phyloP scores from a whole-genome alignment of 1,140 invertebrate genomes.

The Drosophila eugracilis region DNA sequence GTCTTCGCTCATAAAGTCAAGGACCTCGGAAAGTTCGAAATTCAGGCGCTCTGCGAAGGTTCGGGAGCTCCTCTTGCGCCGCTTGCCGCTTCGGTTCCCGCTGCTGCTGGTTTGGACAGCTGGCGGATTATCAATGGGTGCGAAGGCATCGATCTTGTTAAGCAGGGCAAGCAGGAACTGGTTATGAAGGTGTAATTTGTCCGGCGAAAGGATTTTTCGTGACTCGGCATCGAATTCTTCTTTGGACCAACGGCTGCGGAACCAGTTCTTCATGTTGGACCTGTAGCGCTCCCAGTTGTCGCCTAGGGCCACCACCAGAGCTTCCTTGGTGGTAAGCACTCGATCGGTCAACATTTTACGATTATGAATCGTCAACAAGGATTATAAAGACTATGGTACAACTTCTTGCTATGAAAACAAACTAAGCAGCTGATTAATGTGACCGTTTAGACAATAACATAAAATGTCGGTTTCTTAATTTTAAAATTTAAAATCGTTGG shows the following conservation, averaged over 20 bases:
- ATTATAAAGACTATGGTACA: not conserved
- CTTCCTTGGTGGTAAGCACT: conserved; percentile 86
- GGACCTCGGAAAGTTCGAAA: conserved; percentile 87
- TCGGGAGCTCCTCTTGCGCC: conserved; percentile 86
- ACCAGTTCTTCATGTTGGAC: conserved; percentile 90
- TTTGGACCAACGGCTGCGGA: conserved; percentile 90
- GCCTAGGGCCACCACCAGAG: conserved; percentile 87
- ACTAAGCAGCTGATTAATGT: conserved; percentile 11
- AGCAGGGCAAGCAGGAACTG: conserved; percentile 92
- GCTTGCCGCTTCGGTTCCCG: conserved; percentile 85
- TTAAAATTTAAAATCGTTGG: not conserved
- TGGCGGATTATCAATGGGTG: conserved; percentile 83
- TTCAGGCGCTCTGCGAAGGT: conserved; percentile 88
- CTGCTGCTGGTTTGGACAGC: conserved; percentile 43
- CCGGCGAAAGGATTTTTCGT: conserved; percentile 88
- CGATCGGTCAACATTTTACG: conserved; percentile 73
- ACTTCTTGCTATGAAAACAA: conserved; percentile 4
- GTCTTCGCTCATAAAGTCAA: conserved; percentile 86
- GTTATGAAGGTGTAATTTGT: conserved; percentile 92
- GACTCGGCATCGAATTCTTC: conserved; percentile 93
- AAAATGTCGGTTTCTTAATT: not conserved
- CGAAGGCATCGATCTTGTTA: conserved; percentile 90
- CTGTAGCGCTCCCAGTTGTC: conserved; percentile 89
- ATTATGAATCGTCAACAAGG: too few relatives aligned
- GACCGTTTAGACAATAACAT: not conserved